Evolutionary conservation across 2,888 invertebrate species (phyloP).

Genomic region (Apomyelois bistriatella): DNA sequence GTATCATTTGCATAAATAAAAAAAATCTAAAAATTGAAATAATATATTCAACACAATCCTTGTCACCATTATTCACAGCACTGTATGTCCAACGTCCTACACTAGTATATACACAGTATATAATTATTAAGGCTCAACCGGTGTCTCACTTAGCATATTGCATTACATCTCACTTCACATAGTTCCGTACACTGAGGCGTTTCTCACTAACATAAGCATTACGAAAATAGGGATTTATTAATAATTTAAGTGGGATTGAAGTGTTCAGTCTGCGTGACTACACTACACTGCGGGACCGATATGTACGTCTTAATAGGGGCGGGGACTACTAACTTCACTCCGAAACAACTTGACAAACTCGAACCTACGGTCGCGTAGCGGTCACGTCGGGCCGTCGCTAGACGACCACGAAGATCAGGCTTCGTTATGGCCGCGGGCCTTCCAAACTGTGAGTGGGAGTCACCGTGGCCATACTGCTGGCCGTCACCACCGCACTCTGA

Average conservation of each 20-base stretch:
- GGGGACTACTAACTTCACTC: neutral
- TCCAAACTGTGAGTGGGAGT: constrained; percentile 28
- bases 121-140: constrained; percentile 70
- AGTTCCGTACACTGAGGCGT: constrained; percentile 23
- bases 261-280: constrained; percentile 20
- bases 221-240: constrained; percentile 34
- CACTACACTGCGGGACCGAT: constrained; percentile 21
- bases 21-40: constrained; percentile 39
- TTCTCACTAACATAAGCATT: constrained; percentile 27
- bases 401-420: constrained; percentile 51
- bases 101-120: constrained; percentile 68
- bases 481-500: constrained; percentile 23
- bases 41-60: constrained; percentile 51
- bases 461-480: neutral
- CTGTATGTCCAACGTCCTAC: constrained; percentile 43
- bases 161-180: constrained; percentile 31
- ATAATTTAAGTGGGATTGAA: constrained; percentile 28
- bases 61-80: constrained; percentile 60
- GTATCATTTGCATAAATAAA: constrained; percentile 67
- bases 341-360: neutral
- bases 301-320: neutral
- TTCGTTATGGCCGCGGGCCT: constrained; percentile 62
- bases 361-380: constrained; percentile 17
- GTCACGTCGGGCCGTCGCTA: constrained; percentile 41
- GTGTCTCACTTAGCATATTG: constrained; percentile 51